These are phyloP conservation scores for Tribolium freemani DNA, from an alignment of 2,888 invertebrate genomes.

Conservation along the genomic window DNA sequence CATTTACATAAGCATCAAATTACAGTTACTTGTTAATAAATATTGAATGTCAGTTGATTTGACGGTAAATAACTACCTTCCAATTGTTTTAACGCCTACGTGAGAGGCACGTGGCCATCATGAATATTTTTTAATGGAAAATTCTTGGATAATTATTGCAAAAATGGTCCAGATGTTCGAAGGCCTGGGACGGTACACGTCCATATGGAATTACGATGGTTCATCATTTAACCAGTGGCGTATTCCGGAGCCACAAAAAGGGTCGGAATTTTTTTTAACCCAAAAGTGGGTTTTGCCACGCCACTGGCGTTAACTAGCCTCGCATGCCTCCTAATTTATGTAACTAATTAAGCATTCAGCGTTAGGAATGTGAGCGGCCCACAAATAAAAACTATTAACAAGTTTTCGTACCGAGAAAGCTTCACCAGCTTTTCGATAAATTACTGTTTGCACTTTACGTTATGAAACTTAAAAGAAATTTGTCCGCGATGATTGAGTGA, in stretches of 20 bases:
- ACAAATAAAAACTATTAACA: constrained; percentile 38
- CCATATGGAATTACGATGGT: constrained; percentile 33
- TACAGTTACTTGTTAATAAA: neutral
- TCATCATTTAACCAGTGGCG: constrained; percentile 33
- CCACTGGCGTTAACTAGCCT: constrained; percentile 38
- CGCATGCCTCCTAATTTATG: constrained; percentile 44
- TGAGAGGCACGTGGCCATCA: neutral
- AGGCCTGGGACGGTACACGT: neutral
- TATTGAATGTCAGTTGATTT: neutral
- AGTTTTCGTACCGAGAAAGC: constrained; percentile 12
- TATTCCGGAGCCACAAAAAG: no score
- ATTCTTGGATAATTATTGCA: neutral
- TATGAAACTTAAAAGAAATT: constrained; percentile 24
- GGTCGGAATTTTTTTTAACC: no score
- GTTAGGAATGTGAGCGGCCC: constrained; percentile 41
- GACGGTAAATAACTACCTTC: neutral
- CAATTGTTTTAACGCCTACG: neutral
- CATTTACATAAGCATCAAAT: neutral
- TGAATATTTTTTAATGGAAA: neutral
- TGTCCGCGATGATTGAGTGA: constrained; percentile 26
- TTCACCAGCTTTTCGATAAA: neutral
- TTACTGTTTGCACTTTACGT: constrained; percentile 5
- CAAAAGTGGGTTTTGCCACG: no score
- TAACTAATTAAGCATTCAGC: constrained; percentile 44
- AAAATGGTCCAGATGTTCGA: no score